Percentiles rank a stretch among this genome's conserved stretches.
Evolutionary conservation across 2,113 vertebrate genomes (phyloP).

Genomic region (Notothenia rossii): DNA sequence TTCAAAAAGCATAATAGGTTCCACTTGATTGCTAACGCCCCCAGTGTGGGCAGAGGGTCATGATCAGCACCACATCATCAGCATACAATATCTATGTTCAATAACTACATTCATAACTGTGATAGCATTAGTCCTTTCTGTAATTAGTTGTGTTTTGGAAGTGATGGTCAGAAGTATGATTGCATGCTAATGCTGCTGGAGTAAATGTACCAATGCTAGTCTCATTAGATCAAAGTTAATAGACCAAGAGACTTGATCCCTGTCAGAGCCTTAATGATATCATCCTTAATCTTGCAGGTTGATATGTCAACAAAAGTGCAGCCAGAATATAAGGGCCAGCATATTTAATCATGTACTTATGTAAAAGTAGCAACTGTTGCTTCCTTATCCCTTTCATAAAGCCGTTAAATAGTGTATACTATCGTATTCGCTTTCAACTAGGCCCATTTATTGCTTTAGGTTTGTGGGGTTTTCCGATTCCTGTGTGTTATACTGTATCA

Average conservation of each 20-base stretch:
- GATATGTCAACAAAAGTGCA: slow-evolving; percentile 16
- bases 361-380: background rate
- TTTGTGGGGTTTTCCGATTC: too few relatives aligned
- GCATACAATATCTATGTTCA: background rate
- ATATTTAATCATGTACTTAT: background rate
- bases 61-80: background rate
- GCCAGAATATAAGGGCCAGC: background rate
- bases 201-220: slow-evolving; percentile 33
- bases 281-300: slow-evolving; percentile 18
- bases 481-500: too few relatives aligned
- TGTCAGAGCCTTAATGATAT: slow-evolving; percentile 30
- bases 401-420: background rate
- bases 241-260: slow-evolving; percentile 32
- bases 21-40: too few relatives aligned
- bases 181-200: slow-evolving; percentile 41
- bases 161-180: slow-evolving; percentile 48
- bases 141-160: slow-evolving; percentile 51
- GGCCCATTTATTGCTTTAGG: too few relatives aligned
- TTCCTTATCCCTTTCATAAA: background rate
- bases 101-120: background rate
- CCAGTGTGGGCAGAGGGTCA: too few relatives aligned
- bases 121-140: background rate
- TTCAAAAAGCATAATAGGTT: too few relatives aligned
- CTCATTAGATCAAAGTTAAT: slow-evolving; percentile 51
- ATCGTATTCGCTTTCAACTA: too few relatives aligned